Evolutionary conservation across 1,140 invertebrate genomes (phyloP).

Genomic region (Neuroterus valhalla): DNA sequence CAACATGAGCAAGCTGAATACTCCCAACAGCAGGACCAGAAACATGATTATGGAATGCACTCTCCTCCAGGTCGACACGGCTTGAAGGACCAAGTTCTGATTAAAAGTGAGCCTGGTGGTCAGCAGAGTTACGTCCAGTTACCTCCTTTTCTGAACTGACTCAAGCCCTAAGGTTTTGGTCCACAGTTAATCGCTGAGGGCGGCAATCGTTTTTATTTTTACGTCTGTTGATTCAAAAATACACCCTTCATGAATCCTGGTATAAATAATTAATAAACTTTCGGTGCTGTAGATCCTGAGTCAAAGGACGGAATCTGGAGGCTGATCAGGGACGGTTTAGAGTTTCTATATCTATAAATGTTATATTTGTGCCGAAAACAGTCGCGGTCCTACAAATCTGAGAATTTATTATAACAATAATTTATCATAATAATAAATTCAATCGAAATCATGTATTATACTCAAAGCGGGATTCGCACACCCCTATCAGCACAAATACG

Average conservation of each 20-base stretch:
- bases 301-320: no score
- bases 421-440: not conserved
- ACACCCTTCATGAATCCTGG: no score
- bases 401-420: not conserved
- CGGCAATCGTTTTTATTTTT: not conserved
- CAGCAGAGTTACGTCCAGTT: conserved; percentile 81
- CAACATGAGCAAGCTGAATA: conserved; percentile 78
- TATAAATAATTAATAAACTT: no score
- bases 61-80: conserved; percentile 69
- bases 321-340: no score
- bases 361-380: no score
- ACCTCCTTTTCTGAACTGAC: conserved; percentile 86
- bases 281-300: no score
- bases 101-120: conserved; percentile 79
- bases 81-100: conserved; percentile 77
- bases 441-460: not conserved
- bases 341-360: no score
- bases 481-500: not conserved
- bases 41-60: conserved; percentile 76
- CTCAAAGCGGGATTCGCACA: not conserved
- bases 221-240: no score
- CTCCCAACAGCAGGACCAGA: conserved; percentile 72
- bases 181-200: conserved; percentile 48
- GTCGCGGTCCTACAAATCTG: no score
- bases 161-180: conserved; percentile 64